Percentiles rank a stretch among this genome's conserved stretches.
phyloP scores from a whole-genome alignment of 2,113 vertebrate species.

The Neofelis nebulosa region DNA sequence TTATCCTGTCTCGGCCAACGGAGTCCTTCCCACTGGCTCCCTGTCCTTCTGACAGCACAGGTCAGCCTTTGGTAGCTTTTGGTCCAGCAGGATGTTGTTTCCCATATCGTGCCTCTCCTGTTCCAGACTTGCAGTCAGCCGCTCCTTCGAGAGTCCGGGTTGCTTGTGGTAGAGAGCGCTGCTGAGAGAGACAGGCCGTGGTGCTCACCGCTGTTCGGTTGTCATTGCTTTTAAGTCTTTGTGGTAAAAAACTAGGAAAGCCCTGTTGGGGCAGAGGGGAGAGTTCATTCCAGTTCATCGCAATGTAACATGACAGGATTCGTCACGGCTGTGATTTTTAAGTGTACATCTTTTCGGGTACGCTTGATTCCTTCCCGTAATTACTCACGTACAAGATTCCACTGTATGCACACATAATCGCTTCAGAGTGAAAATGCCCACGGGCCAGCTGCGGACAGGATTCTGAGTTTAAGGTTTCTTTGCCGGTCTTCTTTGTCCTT shows the following conservation, averaged over 20 bases:
- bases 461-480: not conserved
- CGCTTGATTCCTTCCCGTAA: not conserved
- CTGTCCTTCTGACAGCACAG: not conserved
- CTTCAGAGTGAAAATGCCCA: not conserved
- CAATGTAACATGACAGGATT: not conserved
- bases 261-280: not conserved
- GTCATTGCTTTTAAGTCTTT: not conserved
- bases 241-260: not conserved
- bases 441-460: not conserved
- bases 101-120: not conserved
- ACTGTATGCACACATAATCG: fast-evolving
- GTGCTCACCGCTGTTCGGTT: not conserved
- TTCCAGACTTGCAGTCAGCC: not conserved
- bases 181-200: fast-evolving
- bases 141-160: not conserved
- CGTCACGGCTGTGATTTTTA: not conserved
- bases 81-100: not conserved
- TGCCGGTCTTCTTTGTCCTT: not conserved
- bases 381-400: not conserved
- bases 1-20: not conserved
- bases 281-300: not conserved
- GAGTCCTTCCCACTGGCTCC: not conserved
- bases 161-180: not conserved
- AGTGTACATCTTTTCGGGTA: not conserved
- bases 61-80: not conserved